Conservation (phyloP, 37 sponge, comb jelly and placozoan species). For the Haliclona indistincta region DNA sequence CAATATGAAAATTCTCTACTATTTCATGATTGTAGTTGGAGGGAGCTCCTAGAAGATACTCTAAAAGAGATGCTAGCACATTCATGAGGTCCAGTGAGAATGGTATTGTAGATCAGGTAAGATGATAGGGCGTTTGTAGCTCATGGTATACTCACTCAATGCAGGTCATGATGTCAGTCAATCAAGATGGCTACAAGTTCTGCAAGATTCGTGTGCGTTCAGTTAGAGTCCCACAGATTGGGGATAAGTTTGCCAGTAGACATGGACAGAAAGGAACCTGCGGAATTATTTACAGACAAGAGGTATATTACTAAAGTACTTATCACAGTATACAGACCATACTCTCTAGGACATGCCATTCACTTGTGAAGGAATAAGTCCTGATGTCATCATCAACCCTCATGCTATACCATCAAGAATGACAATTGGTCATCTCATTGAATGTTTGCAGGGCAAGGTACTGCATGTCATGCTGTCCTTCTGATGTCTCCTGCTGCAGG, state of each 20-base stretch:
- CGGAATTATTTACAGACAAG: slow-evolving; percentile 96
- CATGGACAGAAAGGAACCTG: slow-evolving; percentile 99
- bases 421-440: slow-evolving; percentile 99
- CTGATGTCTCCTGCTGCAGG: slow-evolving; percentile 47
- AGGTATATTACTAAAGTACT: slow-evolving; percentile 43
- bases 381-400: slow-evolving; percentile 98
- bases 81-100: slow-evolving; percentile 93
- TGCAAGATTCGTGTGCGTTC: slow-evolving; percentile 96
- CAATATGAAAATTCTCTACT: background rate
- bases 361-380: slow-evolving; percentile 97
- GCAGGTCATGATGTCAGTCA: slow-evolving; percentile 93
- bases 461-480: background rate
- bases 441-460: slow-evolving; percentile 97
- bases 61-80: slow-evolving; percentile 95
- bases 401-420: slow-evolving; percentile 99
- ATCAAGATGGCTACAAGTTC: slow-evolving; percentile 98
- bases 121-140: slow-evolving; percentile 1
- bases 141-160: background rate
- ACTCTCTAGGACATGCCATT: slow-evolving; percentile 92
- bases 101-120: slow-evolving; percentile 95
- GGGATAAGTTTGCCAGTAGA: slow-evolving; percentile 99
- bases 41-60: slow-evolving; percentile 80
- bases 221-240: slow-evolving; percentile 96
- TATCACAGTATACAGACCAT: background rate
- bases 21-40: slow-evolving; percentile 54